Evolutionary conservation across 2,113 vertebrate species (phyloP), one percentile per base, ranked within the genome.

Genomic region (Aptenodytes patagonicus): DNA sequence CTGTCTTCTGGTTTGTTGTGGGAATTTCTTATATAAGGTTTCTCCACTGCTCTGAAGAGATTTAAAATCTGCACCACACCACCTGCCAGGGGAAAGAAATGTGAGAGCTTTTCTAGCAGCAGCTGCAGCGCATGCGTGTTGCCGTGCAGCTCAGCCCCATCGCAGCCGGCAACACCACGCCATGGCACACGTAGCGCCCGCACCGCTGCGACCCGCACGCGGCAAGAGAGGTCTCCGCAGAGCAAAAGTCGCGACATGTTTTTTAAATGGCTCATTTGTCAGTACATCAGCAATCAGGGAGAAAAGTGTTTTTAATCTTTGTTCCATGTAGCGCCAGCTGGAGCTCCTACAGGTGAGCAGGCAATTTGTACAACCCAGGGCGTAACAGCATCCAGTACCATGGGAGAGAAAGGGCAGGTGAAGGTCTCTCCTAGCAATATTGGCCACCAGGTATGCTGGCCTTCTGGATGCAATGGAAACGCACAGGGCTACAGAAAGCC

Each of bases 161-260:
- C 1, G 9, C 20, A 3, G 21, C 36, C 7, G 2, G n/a, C 1
- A 5, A 3, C 69, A 9, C 25, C 13, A 0, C 2, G 3, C 34
- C 51, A 4, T 2, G 31, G 20, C 49, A 42, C 20, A 4, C 1
- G 1, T 1, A 7, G 16, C 3, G 2, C 28, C 40, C 4, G 4
- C 20, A 3, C 3, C 3, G 3, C 28, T 17, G 2, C 21, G 1
- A 9, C 58, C 40, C 2, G 0, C 71, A 2, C 1, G 4, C 3
- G 1, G 24, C 47, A 5, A 19, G 25, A n/a, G 18, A 15, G 26
- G 24, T 15, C 17, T 11, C 60, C 8, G 3, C 8, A 5, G 57
- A 36, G 40, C 21, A 11, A 19, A 55, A 57, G 34, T 6, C 36
- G 1, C 7, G 1, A 31, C 5, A 0, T 8, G 34, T 22, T 64